Base-by-base conservation (phyloP, 2,113 vertebrate species). In the Alligator sinensis region DNA sequence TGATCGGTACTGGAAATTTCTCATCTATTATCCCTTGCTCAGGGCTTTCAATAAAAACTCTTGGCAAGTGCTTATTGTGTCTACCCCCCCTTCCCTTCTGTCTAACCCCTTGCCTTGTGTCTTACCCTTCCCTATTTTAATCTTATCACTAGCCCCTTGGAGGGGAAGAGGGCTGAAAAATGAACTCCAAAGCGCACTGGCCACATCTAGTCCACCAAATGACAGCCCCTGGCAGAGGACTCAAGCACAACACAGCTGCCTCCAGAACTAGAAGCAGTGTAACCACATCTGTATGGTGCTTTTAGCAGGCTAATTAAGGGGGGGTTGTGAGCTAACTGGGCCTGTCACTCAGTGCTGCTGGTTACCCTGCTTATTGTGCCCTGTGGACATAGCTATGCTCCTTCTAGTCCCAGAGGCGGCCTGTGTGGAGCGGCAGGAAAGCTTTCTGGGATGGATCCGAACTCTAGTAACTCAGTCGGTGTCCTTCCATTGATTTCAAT, bases 1-100 rank as follows among this genome's bases (percentile, higher is more conserved):
- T 38, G 99, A 99, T 94, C 92, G 95, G 98, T 98, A 98, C 86
- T 54, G 74, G 59, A 5, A 64, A 27, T 89, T 9, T 6, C n/a
- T 86, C 58, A 62, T 21, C 0, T 4, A 1, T 68, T 89, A 92
- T 59, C 61, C 80, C 54, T 88, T 14, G 22, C 79, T 88, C 0
- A 5, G 68, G 78, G 11, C 60, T 27, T 87, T 47, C 6, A 2
- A 2, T 34, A 57, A 4, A 22, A 25, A 24, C 24, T 22, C 22
- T 8, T 15, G 34, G 34, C 70, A 24, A 74, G 47, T 47, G 47
- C 47, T 47, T 47, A 47, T 47, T 47, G 47, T 47, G 47, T 47
- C 47, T 47, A 9, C 7, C 47, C 47, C 47, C 1, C 0, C 21
- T 72, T 17, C 1, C 13, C n/a, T 63, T 72, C 47, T 34, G 38